A percentile compares a stretch with the other conserved stretches of the same genome.
Evolutionary conservation across 2,797 vertebrate species (phyloP).

Genomic region (Buceros bicornis): DNA sequence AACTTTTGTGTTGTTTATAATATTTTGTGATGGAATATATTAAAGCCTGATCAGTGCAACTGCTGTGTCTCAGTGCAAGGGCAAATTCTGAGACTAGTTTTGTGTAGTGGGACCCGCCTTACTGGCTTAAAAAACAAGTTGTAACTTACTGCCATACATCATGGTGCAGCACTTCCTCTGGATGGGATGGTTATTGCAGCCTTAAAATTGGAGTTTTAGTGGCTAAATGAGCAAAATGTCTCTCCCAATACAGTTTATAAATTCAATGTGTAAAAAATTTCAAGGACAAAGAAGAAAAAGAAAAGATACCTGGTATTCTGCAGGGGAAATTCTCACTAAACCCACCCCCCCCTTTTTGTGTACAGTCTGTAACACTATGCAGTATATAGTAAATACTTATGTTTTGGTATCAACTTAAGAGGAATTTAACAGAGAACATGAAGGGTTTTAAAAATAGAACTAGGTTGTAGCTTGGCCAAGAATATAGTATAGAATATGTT

Average conservation of each 20-base stretch:
- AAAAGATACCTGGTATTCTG: not conserved
- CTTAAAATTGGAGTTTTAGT: not conserved
- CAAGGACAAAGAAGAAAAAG: not conserved
- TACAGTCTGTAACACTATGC: not conserved
- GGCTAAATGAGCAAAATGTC: not conserved
- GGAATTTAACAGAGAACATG: not conserved
- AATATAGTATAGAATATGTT: not conserved
- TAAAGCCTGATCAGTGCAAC: not conserved
- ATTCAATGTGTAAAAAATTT: not conserved
- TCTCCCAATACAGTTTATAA: not conserved
- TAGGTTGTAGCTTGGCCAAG: not conserved
- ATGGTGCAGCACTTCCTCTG: not conserved
- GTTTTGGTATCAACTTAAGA: not conserved
- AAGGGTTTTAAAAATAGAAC: not conserved
- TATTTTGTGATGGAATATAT: not conserved
- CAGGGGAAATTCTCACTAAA: not conserved
- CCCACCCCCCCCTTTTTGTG: not conserved
- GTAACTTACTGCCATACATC: not conserved
- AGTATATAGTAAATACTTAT: not conserved
- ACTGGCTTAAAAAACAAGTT: not conserved
- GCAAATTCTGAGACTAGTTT: not conserved
- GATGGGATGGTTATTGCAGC: not conserved
- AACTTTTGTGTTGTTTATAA: not conserved
- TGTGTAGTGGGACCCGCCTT: not conserved
- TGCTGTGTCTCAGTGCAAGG: not conserved